Evolutionary conservation across 1,140 invertebrate species (phyloP).

Genomic region (Drusus annulatus): DNA sequence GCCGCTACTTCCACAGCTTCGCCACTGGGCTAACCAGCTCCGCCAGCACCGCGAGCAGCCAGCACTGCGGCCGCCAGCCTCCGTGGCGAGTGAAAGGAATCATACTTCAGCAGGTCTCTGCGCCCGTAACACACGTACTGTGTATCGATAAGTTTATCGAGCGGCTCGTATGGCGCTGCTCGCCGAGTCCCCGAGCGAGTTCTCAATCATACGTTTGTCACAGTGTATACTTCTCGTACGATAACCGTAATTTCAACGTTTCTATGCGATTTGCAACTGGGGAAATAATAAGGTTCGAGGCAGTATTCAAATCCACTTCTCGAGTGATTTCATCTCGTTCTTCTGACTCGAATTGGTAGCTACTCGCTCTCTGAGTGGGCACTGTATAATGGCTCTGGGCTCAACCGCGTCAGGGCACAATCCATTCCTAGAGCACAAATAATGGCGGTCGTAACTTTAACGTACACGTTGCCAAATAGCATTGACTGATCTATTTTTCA

Average conservation of each 20-base stretch:
- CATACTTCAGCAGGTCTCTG: no score
- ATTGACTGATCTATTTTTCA: no score
- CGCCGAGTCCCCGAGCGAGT: not conserved
- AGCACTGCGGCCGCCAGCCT: not conserved
- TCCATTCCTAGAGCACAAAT: no score
- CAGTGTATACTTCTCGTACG: constrained; percentile 2
- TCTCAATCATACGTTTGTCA: constrained; percentile 14
- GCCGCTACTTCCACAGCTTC: no score
- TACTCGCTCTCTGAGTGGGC: no score
- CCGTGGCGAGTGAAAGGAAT: constrained; percentile 22
- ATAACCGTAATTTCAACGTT: constrained; percentile 15
- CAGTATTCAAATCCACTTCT: no score
- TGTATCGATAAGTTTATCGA: constrained; percentile 14
- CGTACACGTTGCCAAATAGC: no score
- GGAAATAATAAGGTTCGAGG: not conserved
- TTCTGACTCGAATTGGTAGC: no score
- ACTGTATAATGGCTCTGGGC: no score
- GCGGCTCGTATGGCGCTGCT: not conserved
- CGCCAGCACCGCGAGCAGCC: not conserved
- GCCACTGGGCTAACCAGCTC: not conserved
- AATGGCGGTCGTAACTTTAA: no score
- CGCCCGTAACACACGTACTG: not conserved
- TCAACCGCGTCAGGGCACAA: no score
- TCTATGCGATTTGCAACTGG: not conserved
- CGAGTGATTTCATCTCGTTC: no score